Percentiles rank a stretch among this genome's conserved stretches.
Evolutionary conservation across 2,797 vertebrate species (phyloP).

Genomic region (Clangula hyemalis): DNA sequence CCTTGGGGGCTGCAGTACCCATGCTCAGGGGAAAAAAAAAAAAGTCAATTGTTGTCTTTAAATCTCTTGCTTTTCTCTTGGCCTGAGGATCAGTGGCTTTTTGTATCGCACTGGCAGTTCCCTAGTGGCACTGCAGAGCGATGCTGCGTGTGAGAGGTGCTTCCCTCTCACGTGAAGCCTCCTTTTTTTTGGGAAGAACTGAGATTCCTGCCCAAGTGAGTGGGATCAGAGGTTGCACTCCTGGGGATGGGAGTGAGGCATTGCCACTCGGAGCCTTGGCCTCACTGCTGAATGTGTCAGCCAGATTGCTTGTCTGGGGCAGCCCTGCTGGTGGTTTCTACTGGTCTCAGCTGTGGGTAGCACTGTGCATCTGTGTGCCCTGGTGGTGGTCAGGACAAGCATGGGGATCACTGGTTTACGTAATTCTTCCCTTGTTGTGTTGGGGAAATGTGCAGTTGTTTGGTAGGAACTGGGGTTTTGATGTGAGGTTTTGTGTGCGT

Average conservation of each 20-base stretch:
- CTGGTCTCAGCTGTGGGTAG: neutral
- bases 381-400: neutral
- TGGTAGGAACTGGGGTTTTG: neutral
- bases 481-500: neutral
- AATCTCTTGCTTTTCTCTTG: neutral
- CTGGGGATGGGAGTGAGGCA: neutral
- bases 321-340: neutral
- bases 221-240: fast-evolving
- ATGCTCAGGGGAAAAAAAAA: neutral
- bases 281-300: neutral
- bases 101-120: neutral
- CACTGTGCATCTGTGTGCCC: neutral
- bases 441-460: neutral
- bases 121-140: neutral
- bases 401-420: neutral
- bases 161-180: neutral
- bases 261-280: neutral
- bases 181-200: neutral
- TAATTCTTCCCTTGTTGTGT: neutral
- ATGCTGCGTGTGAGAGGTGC: neutral
- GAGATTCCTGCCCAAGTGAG: neutral
- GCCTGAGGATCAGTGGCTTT: neutral
- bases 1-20: neutral
- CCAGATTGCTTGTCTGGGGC: neutral
- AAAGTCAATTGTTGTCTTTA: neutral